A percentile compares a stretch with the other conserved stretches of the same genome.
phyloP scores from a whole-genome alignment of 2,797 vertebrate genomes.

The Apodemus agrarius region DNA sequence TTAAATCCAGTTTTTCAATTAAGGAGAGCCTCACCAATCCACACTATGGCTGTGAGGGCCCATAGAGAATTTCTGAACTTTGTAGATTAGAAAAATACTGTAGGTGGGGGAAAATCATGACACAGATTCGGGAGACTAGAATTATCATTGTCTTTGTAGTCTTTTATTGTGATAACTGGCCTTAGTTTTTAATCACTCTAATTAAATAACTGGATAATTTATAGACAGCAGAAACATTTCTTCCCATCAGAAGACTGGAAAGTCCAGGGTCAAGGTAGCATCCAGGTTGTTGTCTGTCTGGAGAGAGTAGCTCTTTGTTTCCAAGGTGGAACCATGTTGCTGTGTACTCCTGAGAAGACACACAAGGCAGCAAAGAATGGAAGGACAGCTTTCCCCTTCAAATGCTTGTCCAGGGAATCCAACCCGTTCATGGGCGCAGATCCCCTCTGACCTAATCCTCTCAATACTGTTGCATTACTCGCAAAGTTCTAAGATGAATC shows the following conservation, averaged over 20 bases:
- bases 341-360: neutral
- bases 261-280: neutral
- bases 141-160: constrained; percentile 58
- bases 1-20: constrained; percentile 83
- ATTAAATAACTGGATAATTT: neutral
- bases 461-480: neutral
- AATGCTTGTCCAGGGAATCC: neutral
- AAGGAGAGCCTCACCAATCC: constrained; percentile 68
- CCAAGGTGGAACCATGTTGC: neutral
- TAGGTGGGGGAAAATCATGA: constrained; percentile 59
- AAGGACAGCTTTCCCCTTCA: neutral
- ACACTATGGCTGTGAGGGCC: constrained; percentile 48
- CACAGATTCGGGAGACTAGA: constrained; percentile 61
- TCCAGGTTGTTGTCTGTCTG: neutral
- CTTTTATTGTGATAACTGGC: constrained; percentile 62
- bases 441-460: neutral
- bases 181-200: constrained; percentile 68
- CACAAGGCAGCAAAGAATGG: neutral
- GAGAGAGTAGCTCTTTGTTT: neutral
- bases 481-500: neutral
- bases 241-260: neutral
- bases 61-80: constrained; percentile 80
- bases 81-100: constrained; percentile 76
- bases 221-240: neutral
- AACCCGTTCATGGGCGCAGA: neutral